Conservation (phyloP, 2,888 invertebrate species). For the Terebella lapidaria region DNA sequence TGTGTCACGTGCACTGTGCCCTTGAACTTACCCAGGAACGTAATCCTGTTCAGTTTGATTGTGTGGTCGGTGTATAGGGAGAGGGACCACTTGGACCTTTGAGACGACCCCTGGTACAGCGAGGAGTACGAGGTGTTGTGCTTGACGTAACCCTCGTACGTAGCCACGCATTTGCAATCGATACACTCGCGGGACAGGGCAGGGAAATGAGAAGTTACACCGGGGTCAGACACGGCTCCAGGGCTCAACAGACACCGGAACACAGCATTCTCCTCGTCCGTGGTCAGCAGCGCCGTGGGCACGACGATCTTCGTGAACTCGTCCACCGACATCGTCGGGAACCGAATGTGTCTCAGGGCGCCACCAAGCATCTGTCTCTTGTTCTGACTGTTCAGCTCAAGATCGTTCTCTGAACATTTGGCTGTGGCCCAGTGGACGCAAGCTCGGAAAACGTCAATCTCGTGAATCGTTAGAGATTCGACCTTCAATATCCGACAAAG, state of each 20-base stretch:
- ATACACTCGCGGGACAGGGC: conserved; percentile 7
- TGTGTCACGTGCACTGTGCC: conserved; percentile 15
- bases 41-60: conserved; percentile 13
- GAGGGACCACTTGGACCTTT: conserved; percentile 15
- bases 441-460: conserved; percentile 57
- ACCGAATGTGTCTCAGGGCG: conserved; percentile 63
- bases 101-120: conserved; percentile 12
- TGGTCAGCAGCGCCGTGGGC: conserved; percentile 58
- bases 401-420: conserved; percentile 59
- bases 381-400: conserved; percentile 58
- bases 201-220: conserved; percentile 7
- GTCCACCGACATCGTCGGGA: conserved; percentile 64
- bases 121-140: conserved; percentile 8
- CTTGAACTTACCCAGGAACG: conserved; percentile 13
- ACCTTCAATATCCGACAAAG: conserved; percentile 11
- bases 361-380: conserved; percentile 59
- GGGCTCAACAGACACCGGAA: conserved; percentile 11
- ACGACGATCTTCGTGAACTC: conserved; percentile 63
- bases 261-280: conserved; percentile 56
- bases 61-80: conserved; percentile 13
- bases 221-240: not conserved
- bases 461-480: conserved; percentile 8
- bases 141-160: conserved; percentile 12
- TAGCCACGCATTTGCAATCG: not conserved
- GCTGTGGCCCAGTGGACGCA: conserved; percentile 62